A percentile compares a stretch with the other conserved stretches of the same genome.
These are phyloP conservation scores for Carterocephalus palaemon DNA, from an alignment of 2,888 invertebrate species.

Conservation along the genomic window DNA sequence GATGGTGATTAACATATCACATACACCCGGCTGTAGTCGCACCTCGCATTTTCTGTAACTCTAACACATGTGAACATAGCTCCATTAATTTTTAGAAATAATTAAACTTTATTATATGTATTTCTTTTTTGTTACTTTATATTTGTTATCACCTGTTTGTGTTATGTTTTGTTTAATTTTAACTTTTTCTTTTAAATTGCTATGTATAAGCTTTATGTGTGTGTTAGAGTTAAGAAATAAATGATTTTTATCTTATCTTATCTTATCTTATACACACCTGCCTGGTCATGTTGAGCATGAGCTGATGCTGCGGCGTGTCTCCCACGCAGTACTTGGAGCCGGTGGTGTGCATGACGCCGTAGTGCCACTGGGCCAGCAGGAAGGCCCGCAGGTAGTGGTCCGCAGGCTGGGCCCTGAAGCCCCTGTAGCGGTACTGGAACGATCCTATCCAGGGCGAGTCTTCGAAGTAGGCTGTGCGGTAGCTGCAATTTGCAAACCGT, in stretches of 20 bases:
- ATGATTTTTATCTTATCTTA: background rate
- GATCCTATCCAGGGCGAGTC: slow-evolving; percentile 91
- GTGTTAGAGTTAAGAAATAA: background rate
- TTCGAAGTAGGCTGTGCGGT: slow-evolving; percentile 90
- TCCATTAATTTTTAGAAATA: too few relatives aligned
- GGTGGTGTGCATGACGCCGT: slow-evolving; percentile 39
- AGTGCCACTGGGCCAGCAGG: slow-evolving; percentile 80
- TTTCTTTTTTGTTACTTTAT: too few relatives aligned
- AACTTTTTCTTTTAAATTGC: too few relatives aligned
- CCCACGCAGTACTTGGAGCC: slow-evolving; percentile 80
- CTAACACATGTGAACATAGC: too few relatives aligned
- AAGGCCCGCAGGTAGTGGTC: slow-evolving; percentile 94
- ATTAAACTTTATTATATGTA: too few relatives aligned
- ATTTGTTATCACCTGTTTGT: too few relatives aligned
- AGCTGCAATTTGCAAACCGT: too few relatives aligned
- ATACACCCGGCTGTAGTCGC: too few relatives aligned
- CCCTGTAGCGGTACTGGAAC: slow-evolving; percentile 93
- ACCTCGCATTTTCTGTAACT: too few relatives aligned
- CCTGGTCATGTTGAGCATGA: slow-evolving; percentile 82
- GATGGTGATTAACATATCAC: too few relatives aligned
- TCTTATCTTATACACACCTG: slow-evolving; percentile 77
- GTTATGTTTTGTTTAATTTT: too few relatives aligned
- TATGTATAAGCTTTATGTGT: too few relatives aligned
- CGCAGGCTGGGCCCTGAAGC: slow-evolving; percentile 89
- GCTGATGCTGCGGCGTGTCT: slow-evolving; percentile 82